phyloP scores from a whole-genome alignment of 2,888 invertebrate species.

The Stictocephala bisonia region DNA sequence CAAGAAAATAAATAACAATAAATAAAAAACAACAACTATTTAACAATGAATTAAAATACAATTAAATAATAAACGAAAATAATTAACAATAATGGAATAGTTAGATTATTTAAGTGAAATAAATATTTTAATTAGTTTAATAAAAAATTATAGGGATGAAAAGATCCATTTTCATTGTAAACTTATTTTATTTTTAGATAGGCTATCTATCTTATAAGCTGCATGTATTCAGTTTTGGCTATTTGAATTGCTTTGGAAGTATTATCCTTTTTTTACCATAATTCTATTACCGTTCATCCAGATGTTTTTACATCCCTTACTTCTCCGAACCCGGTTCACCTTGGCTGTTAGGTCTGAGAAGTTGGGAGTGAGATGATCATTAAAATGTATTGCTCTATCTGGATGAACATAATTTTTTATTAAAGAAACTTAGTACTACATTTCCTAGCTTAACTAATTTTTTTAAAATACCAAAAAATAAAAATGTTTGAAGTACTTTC shows the following conservation, averaged over 20 bases:
- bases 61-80: no score
- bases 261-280: constrained; percentile 11
- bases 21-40: no score
- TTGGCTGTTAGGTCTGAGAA: background rate
- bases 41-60: no score
- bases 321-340: background rate
- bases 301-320: background rate
- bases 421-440: no score
- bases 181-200: no score
- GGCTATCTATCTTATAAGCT: background rate
- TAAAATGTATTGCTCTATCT: constrained; percentile 6
- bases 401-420: background rate
- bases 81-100: no score
- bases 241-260: background rate
- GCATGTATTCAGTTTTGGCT: background rate
- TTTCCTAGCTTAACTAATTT: no score
- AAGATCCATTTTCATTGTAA: background rate
- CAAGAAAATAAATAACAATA: no score
- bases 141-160: background rate
- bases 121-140: background rate
- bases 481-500: no score
- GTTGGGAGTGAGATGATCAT: constrained; percentile 8
- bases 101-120: no score
- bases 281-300: constrained; percentile 8
- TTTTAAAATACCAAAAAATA: no score